Evolutionary conservation across 2,113 vertebrate genomes (phyloP).

Genomic region (Gallinago undulata): DNA sequence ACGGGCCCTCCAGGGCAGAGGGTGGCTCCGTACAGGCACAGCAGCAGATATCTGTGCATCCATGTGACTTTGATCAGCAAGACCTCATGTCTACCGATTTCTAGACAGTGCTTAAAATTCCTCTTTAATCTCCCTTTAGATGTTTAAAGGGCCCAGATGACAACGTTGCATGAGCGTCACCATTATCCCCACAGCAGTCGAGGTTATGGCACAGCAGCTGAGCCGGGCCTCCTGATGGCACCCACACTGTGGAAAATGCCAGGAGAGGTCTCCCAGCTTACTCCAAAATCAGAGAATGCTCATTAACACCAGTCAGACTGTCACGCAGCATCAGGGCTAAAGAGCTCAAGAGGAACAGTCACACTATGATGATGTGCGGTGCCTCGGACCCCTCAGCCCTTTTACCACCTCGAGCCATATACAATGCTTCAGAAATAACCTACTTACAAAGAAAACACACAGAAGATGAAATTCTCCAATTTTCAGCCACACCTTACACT

Average conservation of each 20-base stretch:
- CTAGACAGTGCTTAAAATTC: background rate
- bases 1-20: background rate
- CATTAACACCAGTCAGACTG: background rate
- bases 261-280: background rate
- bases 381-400: background rate
- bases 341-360: background rate
- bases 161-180: accelerated
- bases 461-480: slow-evolving; percentile 1
- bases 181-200: background rate
- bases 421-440: background rate
- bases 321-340: accelerated
- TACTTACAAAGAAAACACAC: background rate
- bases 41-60: background rate
- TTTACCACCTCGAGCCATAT: background rate
- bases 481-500: background rate
- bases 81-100: background rate
- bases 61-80: background rate
- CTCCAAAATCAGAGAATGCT: background rate
- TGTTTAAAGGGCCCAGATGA: background rate
- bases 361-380: background rate
- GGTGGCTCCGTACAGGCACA: background rate
- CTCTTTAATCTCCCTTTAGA: background rate
- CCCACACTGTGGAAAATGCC: background rate
- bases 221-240: background rate
- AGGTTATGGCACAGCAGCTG: background rate